Conservation (phyloP, 2,888 invertebrate genomes). For the Ormyrus rosae region DNA sequence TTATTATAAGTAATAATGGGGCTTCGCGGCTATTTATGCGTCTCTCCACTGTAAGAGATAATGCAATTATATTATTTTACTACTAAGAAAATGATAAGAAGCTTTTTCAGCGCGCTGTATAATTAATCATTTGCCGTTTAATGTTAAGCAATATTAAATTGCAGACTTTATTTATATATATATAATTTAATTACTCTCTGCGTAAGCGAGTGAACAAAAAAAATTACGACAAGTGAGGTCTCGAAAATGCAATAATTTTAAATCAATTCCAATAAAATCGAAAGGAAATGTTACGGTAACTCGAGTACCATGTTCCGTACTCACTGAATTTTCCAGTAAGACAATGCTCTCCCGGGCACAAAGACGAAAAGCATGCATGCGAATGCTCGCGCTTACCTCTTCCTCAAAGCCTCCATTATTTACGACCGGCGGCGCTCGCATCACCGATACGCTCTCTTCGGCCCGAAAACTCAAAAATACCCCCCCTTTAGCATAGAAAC, state of each 20-base stretch:
- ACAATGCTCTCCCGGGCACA: too few relatives aligned
- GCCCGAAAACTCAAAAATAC: constrained; percentile 29
- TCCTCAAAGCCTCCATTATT: constrained; percentile 25
- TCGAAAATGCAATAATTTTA: too few relatives aligned
- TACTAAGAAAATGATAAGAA: constrained; percentile 17
- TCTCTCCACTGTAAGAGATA: constrained; percentile 18
- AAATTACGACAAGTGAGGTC: too few relatives aligned
- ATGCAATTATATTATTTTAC: constrained; percentile 50
- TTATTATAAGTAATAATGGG: constrained; percentile 49
- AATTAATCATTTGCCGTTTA: constrained; percentile 11
- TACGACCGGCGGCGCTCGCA: constrained; percentile 7
- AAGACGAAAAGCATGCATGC: constrained; percentile 19
- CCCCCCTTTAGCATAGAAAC: constrained; percentile 51
- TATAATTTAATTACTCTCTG: too few relatives aligned
- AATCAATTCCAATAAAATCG: too few relatives aligned
- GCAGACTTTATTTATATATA: too few relatives aligned
- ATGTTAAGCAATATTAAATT: too few relatives aligned
- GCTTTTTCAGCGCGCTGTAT: constrained; percentile 4
- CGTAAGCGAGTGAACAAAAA: too few relatives aligned
- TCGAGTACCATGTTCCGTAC: too few relatives aligned
- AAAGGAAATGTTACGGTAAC: too few relatives aligned
- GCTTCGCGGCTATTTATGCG: constrained; percentile 40
- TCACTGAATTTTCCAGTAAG: too few relatives aligned
- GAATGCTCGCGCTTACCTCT: constrained; percentile 20
- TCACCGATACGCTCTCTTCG: neutral